A percentile compares a stretch with the other conserved stretches of the same genome.
Conservation (phyloP, 2,888 invertebrate genomes). For the Sericinus montela region DNA sequence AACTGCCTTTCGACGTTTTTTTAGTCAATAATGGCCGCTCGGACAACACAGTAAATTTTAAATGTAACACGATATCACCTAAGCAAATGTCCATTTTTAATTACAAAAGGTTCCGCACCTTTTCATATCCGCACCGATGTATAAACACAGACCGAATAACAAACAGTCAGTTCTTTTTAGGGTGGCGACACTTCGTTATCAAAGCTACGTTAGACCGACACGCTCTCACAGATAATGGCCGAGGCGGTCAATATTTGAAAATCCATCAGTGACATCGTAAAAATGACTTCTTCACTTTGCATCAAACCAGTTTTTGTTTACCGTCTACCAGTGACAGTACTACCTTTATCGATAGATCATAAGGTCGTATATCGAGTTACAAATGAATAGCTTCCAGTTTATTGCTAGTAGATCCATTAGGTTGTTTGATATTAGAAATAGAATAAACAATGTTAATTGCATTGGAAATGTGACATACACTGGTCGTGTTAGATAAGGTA, state of each 20-base stretch:
- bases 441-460: constrained; percentile 36
- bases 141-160: constrained; percentile 59
- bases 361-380: background rate
- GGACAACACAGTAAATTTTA: constrained; percentile 12
- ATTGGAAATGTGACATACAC: background rate
- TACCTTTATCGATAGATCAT: background rate
- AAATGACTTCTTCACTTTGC: constrained; percentile 70
- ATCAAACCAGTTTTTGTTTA: constrained; percentile 15
- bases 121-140: constrained; percentile 44
- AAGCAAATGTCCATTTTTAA: constrained; percentile 44
- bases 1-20: too few species aligned
- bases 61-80: constrained; percentile 31
- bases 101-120: constrained; percentile 55
- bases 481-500: background rate
- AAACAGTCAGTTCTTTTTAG: constrained; percentile 53
- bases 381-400: background rate
- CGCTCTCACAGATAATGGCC: constrained; percentile 65
- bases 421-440: constrained; percentile 43
- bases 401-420: background rate
- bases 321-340: background rate
- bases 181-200: constrained; percentile 61
- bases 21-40: background rate
- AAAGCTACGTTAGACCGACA: constrained; percentile 44
- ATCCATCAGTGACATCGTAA: constrained; percentile 65
- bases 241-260: constrained; percentile 73